Percentiles rank a stretch among this genome's conserved stretches.
These are phyloP conservation scores for Protophormia terraenovae DNA, from an alignment of 2,888 invertebrate genomes.

Conservation along the genomic window DNA sequence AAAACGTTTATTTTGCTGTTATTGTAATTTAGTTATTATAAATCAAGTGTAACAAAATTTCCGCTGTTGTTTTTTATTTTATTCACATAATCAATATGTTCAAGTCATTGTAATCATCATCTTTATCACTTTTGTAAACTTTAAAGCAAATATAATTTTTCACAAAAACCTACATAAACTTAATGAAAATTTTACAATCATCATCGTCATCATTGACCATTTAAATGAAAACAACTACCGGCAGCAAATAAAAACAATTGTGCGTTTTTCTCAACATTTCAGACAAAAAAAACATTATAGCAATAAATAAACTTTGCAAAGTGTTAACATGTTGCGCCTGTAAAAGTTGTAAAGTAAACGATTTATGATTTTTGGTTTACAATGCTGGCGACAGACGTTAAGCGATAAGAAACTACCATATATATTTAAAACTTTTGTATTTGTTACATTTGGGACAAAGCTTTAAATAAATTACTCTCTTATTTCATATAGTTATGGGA, in stretches of 20 bases:
- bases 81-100: conserved; percentile 8
- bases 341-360: neutral
- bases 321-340: neutral
- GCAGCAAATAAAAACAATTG: neutral
- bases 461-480: too few relatives aligned
- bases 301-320: neutral
- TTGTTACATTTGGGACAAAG: too few relatives aligned
- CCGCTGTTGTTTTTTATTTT: conserved; percentile 18
- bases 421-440: too few relatives aligned
- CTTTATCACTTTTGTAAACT: conserved; percentile 14
- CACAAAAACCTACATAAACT: conserved; percentile 3
- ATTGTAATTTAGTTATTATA: conserved; percentile 8
- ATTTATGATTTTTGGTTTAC: neutral
- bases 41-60: conserved; percentile 48
- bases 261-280: conserved; percentile 29
- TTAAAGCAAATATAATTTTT: conserved; percentile 1
- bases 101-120: conserved; percentile 42
- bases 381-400: neutral
- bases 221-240: conserved; percentile 36
- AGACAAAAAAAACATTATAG: neutral
- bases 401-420: too few relatives aligned
- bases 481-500: too few relatives aligned
- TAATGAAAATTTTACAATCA: neutral
- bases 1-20: neutral
- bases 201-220: conserved; percentile 17